Conservation (phyloP, 1,140 invertebrate genomes). For the Homalodisca vitripennis region DNA sequence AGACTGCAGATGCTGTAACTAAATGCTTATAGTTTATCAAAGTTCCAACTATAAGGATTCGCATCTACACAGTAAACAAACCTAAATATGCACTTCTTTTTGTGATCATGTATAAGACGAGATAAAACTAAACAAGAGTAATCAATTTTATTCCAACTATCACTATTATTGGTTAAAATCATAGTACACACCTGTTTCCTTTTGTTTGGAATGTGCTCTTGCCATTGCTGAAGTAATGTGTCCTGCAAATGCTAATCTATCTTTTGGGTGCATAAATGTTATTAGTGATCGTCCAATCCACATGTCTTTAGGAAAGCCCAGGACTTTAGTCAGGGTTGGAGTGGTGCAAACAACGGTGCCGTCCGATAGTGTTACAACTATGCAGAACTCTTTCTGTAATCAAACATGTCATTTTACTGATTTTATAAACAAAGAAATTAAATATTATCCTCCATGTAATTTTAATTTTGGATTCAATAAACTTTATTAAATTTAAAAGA, state of each 20-base stretch:
- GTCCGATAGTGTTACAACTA: conserved; percentile 78
- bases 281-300: conserved; percentile 84
- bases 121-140: no score
- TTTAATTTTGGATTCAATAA: no score
- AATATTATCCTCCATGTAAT: no score
- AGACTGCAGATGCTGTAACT: conserved; percentile 31
- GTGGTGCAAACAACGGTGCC: conserved; percentile 78
- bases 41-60: no score
- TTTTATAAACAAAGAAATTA: no score
- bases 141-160: no score
- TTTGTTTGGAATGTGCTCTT: conserved; percentile 25
- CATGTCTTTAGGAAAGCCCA: conserved; percentile 80
- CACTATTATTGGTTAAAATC: no score
- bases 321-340: conserved; percentile 61
- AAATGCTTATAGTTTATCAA: conserved; percentile 9
- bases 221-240: conserved; percentile 55
- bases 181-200: no score
- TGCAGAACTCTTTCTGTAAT: conserved; percentile 61
- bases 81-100: no score
- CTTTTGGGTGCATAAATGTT: conserved; percentile 80
- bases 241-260: conserved; percentile 60
- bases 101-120: no score
- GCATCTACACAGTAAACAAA: no score
- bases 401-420: conserved; percentile 39
- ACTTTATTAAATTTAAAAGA: no score